phyloP scores from a whole-genome alignment of 2,113 vertebrate genomes.

The Anoplopoma fimbria region DNA sequence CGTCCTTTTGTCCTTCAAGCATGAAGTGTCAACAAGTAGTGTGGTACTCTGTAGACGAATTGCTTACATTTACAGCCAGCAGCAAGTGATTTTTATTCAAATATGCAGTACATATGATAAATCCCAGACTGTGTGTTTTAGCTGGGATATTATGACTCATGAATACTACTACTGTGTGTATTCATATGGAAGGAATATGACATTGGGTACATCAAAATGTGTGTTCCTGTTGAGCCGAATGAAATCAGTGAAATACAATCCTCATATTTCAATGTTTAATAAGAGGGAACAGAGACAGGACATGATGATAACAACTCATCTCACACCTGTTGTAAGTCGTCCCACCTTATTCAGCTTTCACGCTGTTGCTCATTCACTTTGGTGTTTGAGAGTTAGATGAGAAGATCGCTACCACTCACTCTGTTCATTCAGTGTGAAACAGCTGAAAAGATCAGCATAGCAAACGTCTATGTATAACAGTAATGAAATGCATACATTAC shows the following conservation, averaged over 20 bases:
- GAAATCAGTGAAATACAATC: neutral
- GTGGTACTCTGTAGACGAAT: neutral
- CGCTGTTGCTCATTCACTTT: neutral
- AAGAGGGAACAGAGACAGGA: neutral
- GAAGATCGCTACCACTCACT: neutral
- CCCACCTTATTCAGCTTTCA: neutral
- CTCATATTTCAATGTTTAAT: conserved; percentile 18
- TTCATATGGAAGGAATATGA: neutral
- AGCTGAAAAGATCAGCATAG: neutral
- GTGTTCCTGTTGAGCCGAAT: neutral
- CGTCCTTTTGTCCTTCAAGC: conserved; percentile 28
- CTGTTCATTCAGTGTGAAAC: neutral
- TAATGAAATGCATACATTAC: neutral
- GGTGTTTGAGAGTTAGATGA: neutral
- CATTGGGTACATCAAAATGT: neutral
- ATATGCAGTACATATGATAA: neutral
- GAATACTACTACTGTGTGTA: neutral
- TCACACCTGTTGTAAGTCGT: neutral
- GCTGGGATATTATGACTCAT: neutral
- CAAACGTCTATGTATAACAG: neutral
- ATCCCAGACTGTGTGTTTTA: neutral
- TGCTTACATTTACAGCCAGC: conserved; percentile 1
- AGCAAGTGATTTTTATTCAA: conserved; percentile 20
- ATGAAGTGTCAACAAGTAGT: conserved; percentile 21
- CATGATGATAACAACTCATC: neutral